Base-by-base conservation (phyloP, 2,797 vertebrate genomes). In the Enoplosus armatus region DNA sequence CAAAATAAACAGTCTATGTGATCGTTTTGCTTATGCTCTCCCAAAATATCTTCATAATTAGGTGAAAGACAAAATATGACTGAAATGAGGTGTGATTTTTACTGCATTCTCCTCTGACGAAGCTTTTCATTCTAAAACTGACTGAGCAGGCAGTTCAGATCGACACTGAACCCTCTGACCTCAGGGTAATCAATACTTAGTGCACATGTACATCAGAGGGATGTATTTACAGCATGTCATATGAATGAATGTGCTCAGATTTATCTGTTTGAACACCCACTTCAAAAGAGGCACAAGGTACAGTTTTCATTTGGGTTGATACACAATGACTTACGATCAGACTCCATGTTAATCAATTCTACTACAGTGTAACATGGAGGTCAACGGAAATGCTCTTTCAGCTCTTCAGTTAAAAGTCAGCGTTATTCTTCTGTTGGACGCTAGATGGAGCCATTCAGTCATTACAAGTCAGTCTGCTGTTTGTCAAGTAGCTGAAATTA, bases 381-480 rank as follows among this genome's bases (percentile, higher is more conserved):
- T 54, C 37, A 54, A 14, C 6, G 11, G 0, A 14, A 10, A 27
- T 5, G 22, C 14, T 9, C 22, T n/a, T 48, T 26, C 8, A 2
- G 3, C 35, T 7, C 18, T 4, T 29, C 59, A 15, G 31, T 31
- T 33, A 33, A 27, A 43, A 45, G 8, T 48, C 2, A 14, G 6
- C 29, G 59, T 54, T 3, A 7, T n/a, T 72, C 45, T 37, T 35
- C 8, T 15, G 18, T n/a, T 75, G 26, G 47, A 47, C 89, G 82
- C 84, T 69, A 82, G 88, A 51, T 59, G 69, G 82, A 63, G 84
- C 20, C 27, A n/a, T 43, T 63, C 0, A 0, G 8, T 3, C 47
- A 5, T 0, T 11, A 6, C 5, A 47, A 3, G 2, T 20, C 1
- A 22, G 9, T 41, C 5, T 26, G 4, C 39, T 6, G 33, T 35